Percentiles rank a stretch among this genome's conserved stretches.
These are phyloP conservation scores for Cenopis cana DNA, from an alignment of 2,888 invertebrate species.

Conservation along the genomic window DNA sequence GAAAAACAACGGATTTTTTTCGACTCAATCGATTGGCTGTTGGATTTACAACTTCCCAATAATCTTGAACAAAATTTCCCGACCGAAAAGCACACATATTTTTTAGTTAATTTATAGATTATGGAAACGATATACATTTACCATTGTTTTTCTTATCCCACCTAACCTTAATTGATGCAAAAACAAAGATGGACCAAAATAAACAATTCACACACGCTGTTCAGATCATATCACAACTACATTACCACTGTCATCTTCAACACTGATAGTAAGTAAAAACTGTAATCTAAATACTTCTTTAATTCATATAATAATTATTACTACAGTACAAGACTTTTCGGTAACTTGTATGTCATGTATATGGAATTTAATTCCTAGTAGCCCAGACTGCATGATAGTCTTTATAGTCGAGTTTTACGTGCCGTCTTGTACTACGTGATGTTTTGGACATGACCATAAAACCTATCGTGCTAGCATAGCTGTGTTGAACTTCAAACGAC, in stretches of 20 bases:
- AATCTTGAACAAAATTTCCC: not conserved
- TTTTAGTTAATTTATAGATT: too few relatives aligned
- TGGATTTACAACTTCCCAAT: not conserved
- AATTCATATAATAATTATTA: conserved; percentile 11
- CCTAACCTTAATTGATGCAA: too few relatives aligned
- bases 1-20: not conserved
- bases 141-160: not conserved
- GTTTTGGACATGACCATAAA: too few relatives aligned
- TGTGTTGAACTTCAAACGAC: not conserved
- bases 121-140: not conserved
- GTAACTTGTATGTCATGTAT: conserved; percentile 15
- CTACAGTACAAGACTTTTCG: conserved; percentile 12
- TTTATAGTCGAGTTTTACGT: too few relatives aligned
- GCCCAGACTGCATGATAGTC: not conserved
- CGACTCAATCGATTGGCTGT: too few relatives aligned
- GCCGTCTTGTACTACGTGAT: too few relatives aligned
- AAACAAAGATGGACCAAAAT: too few relatives aligned
- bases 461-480: too few relatives aligned
- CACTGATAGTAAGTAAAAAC: conserved; percentile 36
- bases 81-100: too few relatives aligned
- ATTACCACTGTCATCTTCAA: conserved; percentile 19
- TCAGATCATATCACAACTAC: conserved; percentile 18
- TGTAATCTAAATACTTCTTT: conserved; percentile 27
- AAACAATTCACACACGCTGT: conserved; percentile 16
- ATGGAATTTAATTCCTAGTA: not conserved